Base-by-base conservation (phyloP, 2,797 vertebrate species). In the Esox lucius region DNA sequence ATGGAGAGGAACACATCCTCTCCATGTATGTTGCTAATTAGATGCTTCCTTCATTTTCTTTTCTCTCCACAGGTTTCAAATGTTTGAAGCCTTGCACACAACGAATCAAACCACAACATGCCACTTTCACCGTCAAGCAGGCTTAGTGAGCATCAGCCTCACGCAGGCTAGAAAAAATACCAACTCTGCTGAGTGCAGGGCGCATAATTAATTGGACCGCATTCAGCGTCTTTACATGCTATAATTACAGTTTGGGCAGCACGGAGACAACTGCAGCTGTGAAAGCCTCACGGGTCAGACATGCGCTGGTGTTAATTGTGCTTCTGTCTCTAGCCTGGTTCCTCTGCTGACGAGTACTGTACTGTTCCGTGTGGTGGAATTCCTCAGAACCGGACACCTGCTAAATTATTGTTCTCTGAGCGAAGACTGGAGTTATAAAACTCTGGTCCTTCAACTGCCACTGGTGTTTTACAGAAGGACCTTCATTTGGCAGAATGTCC, bases 191-290 rank as follows among this genome's bases (percentile, higher is more conserved):
- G 42, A 49, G 46, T 62, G 68, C 26, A 19, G 11, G n/a, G 26
- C 19, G 70, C 67, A 56, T 56, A 67, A 76, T 84, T 86, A 87
- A 85, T 82, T 90, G 81, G 83, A 74, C 78, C 64, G 77, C 76
- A n/a, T 75, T 35, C 69, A 59, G 9, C 22, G 65, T 80, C 5
- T 6, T 83, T 82, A 76, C 71, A 77, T 66, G 35, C 70, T 75
- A 73, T 15, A 71, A 73, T 80, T 78, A 78, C 49, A 33, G 22
- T 66, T 46, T 66, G 70, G 83, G 70, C 84, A 74, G 77, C 33
- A 70, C 62, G 66, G 26, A 76, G 33, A 78, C 73, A 74, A 74
- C 77, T 68, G 56, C 76, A 11, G 65, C 68, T 26, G 73, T 78
- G 65, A 71, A 70, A 67, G 66, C 67, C 31, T 66, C 61, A 72